phyloP scores from a whole-genome alignment of 2,797 vertebrate species.

The Argya squamiceps region DNA sequence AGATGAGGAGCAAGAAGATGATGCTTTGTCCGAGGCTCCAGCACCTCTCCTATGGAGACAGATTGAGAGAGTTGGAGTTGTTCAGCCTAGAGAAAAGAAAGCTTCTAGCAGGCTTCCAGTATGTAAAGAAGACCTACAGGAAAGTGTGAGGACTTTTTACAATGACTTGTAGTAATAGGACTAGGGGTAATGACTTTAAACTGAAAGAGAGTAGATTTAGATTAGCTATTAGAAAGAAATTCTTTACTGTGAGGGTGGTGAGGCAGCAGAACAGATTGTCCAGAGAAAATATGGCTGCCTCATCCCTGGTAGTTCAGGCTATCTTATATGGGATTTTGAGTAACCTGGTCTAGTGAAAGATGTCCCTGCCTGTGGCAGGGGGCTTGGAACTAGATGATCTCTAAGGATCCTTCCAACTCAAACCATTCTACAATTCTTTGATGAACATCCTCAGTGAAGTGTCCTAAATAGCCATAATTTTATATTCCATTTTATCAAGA shows the following conservation, averaged over 20 bases:
- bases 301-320: too few relatives aligned
- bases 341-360: background rate
- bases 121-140: background rate
- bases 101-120: background rate
- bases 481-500: too few relatives aligned
- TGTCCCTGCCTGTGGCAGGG: background rate
- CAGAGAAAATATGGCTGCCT: background rate
- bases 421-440: background rate
- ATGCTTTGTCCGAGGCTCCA: background rate
- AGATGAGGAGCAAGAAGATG: background rate
- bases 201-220: background rate
- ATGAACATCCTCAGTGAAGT: background rate
- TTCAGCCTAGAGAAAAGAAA: background rate
- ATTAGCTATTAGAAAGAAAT: background rate
- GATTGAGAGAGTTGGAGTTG: background rate
- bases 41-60: background rate
- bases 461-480: background rate
- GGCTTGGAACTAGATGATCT: background rate
- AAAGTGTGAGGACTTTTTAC: background rate
- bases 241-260: background rate
- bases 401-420: background rate
- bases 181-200: background rate
- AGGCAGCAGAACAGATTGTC: background rate
- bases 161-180: background rate
- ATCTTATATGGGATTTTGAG: background rate